A percentile compares a stretch with the other conserved stretches of the same genome.
phyloP scores from a whole-genome alignment of 2,113 vertebrate genomes.

The Mustela nigripes region DNA sequence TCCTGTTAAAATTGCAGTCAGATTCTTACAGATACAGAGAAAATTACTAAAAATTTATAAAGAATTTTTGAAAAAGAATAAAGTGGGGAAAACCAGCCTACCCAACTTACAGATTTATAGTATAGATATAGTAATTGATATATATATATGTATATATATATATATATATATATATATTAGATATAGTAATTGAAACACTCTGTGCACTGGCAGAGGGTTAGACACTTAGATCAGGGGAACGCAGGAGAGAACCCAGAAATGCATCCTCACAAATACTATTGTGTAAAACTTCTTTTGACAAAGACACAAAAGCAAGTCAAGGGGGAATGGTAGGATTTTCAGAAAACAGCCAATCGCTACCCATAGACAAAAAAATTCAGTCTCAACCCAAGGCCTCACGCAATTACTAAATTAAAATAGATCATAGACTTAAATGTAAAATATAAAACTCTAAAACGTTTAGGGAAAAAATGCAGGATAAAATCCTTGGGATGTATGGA shows the following conservation, averaged over 20 bases:
- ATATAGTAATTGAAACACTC: not conserved
- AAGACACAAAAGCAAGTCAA: not conserved
- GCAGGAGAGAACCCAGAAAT: not conserved
- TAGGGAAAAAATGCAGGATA: not conserved
- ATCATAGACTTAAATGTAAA: not conserved
- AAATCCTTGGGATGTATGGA: not conserved
- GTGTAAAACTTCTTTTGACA: not conserved
- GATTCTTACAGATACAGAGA: not conserved
- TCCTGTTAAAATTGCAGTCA: not conserved
- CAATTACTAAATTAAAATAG: not conserved
- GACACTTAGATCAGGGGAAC: not conserved
- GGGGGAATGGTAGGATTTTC: not conserved
- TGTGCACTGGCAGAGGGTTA: not conserved
- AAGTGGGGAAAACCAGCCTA: not conserved
- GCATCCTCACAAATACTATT: not conserved
- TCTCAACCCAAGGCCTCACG: not conserved
- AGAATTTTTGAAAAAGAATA: not conserved
- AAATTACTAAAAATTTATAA: not conserved
- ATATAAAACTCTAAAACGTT: not conserved
- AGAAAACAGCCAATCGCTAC: not conserved
- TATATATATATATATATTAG: too few species aligned
- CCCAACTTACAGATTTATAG: not conserved
- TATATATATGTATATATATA: too few species aligned
- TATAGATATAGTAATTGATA: too few species aligned
- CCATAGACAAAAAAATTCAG: not conserved